A percentile compares a stretch with the other conserved stretches of the same genome.
Conservation (phyloP, 2,113 vertebrate genomes). For the Crocuta crocuta region DNA sequence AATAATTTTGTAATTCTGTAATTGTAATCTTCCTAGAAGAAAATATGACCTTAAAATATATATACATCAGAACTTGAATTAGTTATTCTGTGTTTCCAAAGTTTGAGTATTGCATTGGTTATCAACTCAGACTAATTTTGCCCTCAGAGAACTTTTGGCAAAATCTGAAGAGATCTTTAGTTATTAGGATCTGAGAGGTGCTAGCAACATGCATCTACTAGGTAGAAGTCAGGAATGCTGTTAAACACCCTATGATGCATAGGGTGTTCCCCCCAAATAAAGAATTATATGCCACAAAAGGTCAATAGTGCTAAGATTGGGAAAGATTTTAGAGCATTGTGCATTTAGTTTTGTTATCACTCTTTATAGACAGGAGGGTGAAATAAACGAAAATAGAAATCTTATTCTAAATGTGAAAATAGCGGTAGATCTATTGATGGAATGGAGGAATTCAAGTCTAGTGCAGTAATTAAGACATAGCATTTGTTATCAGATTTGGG, state of each 20-base stretch:
- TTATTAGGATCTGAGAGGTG: background rate
- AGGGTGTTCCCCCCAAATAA: background rate
- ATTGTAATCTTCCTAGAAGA: background rate
- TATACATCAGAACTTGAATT: background rate
- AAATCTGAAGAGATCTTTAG: background rate
- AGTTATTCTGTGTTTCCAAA: background rate
- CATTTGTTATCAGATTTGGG: background rate
- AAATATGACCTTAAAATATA: background rate
- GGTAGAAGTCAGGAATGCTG: background rate
- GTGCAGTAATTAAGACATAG: background rate
- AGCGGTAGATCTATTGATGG: background rate
- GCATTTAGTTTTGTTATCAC: background rate
- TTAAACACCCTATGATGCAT: background rate
- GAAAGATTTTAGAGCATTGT: background rate
- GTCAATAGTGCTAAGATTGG: background rate
- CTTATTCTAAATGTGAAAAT: slow-evolving; percentile 22
- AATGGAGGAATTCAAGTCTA: background rate
- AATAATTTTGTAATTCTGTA: background rate
- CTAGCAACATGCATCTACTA: background rate
- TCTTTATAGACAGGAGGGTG: background rate
- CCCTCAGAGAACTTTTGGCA: background rate
- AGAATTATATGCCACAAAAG: background rate
- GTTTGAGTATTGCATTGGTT: background rate
- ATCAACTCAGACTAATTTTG: background rate
- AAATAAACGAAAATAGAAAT: background rate